A percentile compares a stretch with the other conserved stretches of the same genome.
These are phyloP conservation scores for Adineta ricciae DNA, from an alignment of 2,888 invertebrate species.

Conservation along the genomic window DNA sequence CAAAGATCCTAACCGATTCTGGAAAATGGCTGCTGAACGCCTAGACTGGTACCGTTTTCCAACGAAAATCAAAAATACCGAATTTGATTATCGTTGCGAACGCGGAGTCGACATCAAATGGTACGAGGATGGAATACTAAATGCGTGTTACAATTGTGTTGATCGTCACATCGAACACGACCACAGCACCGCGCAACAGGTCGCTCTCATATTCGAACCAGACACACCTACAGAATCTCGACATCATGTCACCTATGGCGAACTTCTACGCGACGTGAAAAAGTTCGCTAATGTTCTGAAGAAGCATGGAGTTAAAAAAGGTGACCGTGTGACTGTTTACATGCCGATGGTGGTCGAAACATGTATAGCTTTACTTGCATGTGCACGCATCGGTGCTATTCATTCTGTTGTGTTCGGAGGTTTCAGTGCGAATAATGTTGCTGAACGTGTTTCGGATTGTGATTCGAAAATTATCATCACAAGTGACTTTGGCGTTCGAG, in stretches of 20 bases:
- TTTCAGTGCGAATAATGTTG: conserved; percentile 28
- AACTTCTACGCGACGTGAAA: conserved; percentile 18
- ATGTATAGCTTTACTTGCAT: conserved; percentile 28
- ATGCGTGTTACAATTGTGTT: conserved; percentile 17
- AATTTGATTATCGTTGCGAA: not conserved
- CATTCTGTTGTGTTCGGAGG: conserved; percentile 33
- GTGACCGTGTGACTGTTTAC: conserved; percentile 33
- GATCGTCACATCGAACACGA: not conserved
- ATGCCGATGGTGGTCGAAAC: conserved; percentile 26
- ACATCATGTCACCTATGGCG: not conserved
- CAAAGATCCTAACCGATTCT: conserved; percentile 8
- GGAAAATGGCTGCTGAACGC: conserved; percentile 18
- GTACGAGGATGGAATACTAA: conserved; percentile 19
- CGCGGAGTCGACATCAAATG: conserved; percentile 11
- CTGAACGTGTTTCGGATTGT: conserved; percentile 31
- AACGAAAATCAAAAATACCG: conserved; percentile 20
- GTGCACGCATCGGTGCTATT: conserved; percentile 32
- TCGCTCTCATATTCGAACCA: not conserved
- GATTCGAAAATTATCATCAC: conserved; percentile 25
- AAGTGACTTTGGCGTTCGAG: conserved; percentile 24
- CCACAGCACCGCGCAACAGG: not conserved
- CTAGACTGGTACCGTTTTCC: conserved; percentile 14
- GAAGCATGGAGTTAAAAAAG: conserved; percentile 31
- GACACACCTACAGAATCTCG: not conserved
- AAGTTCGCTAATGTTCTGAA: conserved; percentile 28